A percentile compares a stretch with the other conserved stretches of the same genome.
Evolutionary conservation across 1,140 invertebrate species (phyloP).

Genomic region (Drosophila ironensis): DNA sequence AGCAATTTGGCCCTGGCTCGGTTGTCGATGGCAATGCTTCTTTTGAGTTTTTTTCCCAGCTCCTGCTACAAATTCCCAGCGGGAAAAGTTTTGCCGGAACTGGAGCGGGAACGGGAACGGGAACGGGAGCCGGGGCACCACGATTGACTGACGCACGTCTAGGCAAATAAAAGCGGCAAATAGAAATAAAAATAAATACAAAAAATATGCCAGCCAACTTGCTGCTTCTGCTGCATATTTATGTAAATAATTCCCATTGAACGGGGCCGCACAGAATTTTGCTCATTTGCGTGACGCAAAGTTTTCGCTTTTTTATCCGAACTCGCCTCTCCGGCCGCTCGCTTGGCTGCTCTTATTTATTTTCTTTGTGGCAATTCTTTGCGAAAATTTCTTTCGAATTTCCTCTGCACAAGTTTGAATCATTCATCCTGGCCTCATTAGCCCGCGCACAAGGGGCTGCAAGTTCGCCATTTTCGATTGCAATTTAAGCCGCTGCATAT

Average conservation of each 20-base stretch:
- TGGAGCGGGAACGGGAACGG: too few species aligned
- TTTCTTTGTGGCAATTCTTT: conserved; percentile 30
- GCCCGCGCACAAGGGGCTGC: background rate
- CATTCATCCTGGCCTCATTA: conserved; percentile 18
- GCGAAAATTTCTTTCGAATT: background rate
- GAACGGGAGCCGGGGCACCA: too few species aligned
- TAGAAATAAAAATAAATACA: conserved; percentile 29
- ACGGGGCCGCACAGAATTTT: conserved; percentile 36
- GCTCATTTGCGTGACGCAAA: conserved; percentile 60
- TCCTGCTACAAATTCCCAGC: conserved; percentile 25
- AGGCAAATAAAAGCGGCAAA: conserved; percentile 60
- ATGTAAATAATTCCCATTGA: conserved; percentile 65
- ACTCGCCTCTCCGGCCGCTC: conserved; percentile 29
- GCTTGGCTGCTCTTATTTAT: conserved; percentile 46
- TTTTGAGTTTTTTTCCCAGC: conserved; percentile 17
- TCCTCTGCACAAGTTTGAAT: background rate
- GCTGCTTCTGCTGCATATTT: conserved; percentile 46
- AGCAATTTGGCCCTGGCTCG: conserved; percentile 58
- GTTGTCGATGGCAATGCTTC: conserved; percentile 66
- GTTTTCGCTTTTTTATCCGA: conserved; percentile 27
- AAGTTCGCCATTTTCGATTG: conserved; percentile 4
- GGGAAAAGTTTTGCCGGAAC: conserved; percentile 48
- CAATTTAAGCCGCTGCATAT: conserved; percentile 13
- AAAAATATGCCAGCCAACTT: conserved; percentile 40
- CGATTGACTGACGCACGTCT: conserved; percentile 72